phyloP scores from a whole-genome alignment of 2,888 invertebrate genomes.

The Dusona sp. region DNA sequence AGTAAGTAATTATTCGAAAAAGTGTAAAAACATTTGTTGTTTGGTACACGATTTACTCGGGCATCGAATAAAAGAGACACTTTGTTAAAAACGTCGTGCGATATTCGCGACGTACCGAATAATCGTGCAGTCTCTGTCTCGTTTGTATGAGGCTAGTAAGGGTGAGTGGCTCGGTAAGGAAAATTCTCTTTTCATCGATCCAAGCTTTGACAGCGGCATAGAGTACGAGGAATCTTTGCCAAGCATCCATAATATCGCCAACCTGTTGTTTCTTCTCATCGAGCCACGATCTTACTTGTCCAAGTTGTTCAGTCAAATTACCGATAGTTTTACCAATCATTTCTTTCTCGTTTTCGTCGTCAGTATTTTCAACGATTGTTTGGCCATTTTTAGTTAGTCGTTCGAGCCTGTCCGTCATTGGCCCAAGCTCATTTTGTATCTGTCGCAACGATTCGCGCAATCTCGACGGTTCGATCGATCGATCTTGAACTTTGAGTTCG shows the following conservation, averaged over 20 bases:
- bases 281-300: conserved; percentile 91
- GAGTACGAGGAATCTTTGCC: conserved; percentile 93
- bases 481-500: conserved; percentile 93
- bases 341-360: conserved; percentile 91
- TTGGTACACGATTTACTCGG: neutral
- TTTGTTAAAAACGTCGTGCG: neutral
- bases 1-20: neutral
- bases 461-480: conserved; percentile 91
- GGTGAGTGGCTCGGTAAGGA: conserved; percentile 92
- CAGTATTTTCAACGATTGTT: conserved; percentile 91
- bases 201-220: conserved; percentile 93
- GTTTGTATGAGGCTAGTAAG: conserved; percentile 93
- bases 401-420: conserved; percentile 91
- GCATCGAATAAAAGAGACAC: neutral
- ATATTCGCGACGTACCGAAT: conserved; percentile 88
- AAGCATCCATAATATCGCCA: conserved; percentile 94
- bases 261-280: conserved; percentile 94
- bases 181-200: conserved; percentile 93
- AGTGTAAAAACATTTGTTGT: neutral
- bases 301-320: conserved; percentile 91
- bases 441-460: conserved; percentile 92
- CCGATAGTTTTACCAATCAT: conserved; percentile 91
- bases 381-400: conserved; percentile 92
- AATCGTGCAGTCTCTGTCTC: conserved; percentile 94
- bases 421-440: conserved; percentile 90